Evolutionary conservation across 2,888 invertebrate genomes (phyloP), one percentile per base, ranked within the genome.

Genomic region (Xiphydria camelus): DNA sequence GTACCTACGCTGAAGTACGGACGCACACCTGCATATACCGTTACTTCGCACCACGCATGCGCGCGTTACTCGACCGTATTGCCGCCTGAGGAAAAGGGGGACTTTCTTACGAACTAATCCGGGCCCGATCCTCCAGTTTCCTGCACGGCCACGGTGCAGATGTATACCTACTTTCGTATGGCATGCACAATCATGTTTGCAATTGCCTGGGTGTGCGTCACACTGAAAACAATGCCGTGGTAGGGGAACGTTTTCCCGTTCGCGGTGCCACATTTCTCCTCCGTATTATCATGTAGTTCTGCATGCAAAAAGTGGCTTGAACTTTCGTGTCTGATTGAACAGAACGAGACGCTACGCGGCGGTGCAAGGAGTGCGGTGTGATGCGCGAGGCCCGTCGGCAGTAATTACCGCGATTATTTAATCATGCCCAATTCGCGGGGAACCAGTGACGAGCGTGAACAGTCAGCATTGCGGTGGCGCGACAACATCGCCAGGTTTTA

Each of bases 401-500:
- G 45, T 51, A 63, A 64, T 66, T 64, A 64, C 51, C 48, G 45
- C 54, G 64, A 63, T 66, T 63, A 65, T 62, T 62, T 61, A 64
- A 68, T 65, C 62, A 66, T 61, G 66, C 46, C 47, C 54, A 64
- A 66, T 64, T 62, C 52, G 59, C 56, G 55, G 55, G 47, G 55
- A 40, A 43, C 47, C 45, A 52, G 22, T 49, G 42, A 46, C 46
- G 55, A 49, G 48, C 45, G 46, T 50, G 47, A 51, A 15, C 45
- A 46, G 46, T 44, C 41, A 23, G 22, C 17, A 15, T 14, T 14
- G 34, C 35, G 18, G 22, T n/a, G 15, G 35, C 34, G 15, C 19
- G n/a, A 41, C 14, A n/a, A 9, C 23, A 15, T 21, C 5, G 15
- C n/a, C 25, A 17, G 15, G 21, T 12, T 9, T 20, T 15, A 21